A percentile compares a stretch with the other conserved stretches of the same genome.
Evolutionary conservation across 2,797 vertebrate species (phyloP).

Genomic region (Calcarius lapponicus): DNA sequence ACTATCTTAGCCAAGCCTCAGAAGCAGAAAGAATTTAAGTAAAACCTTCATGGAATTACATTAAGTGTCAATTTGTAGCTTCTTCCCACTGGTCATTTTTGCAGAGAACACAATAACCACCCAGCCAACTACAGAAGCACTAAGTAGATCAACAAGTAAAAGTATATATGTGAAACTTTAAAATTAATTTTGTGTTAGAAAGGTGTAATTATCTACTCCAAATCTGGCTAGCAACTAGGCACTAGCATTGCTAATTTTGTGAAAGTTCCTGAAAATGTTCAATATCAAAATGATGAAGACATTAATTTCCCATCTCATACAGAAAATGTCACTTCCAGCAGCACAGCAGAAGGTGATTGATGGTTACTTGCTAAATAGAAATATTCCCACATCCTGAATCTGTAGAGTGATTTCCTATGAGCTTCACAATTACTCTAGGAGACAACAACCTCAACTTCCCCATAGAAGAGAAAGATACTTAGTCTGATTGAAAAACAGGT

Average conservation of each 20-base stretch:
- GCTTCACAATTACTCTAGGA: not conserved
- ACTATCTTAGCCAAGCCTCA: not conserved
- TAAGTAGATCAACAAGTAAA: not conserved
- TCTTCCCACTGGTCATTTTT: not conserved
- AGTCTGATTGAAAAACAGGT: not conserved
- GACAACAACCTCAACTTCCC: not conserved
- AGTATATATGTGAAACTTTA: not conserved
- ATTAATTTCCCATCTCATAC: constrained; percentile 1
- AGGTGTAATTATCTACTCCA: not conserved
- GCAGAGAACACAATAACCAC: not conserved
- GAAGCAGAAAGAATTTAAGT: not conserved
- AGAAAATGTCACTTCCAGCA: not conserved
- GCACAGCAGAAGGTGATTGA: not conserved
- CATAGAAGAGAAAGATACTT: not conserved
- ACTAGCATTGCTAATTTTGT: not conserved
- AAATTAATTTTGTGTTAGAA: not conserved
- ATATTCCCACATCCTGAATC: not conserved
- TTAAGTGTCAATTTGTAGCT: not conserved
- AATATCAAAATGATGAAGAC: constrained; percentile 14
- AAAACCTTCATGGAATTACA: not conserved
- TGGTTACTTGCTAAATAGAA: not conserved
- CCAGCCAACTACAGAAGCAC: not conserved
- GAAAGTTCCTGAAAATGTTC: not conserved
- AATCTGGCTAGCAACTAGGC: not conserved
- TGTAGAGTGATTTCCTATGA: not conserved